Conservation (phyloP, 2,888 invertebrate species). For the Tetropium fuscum region DNA sequence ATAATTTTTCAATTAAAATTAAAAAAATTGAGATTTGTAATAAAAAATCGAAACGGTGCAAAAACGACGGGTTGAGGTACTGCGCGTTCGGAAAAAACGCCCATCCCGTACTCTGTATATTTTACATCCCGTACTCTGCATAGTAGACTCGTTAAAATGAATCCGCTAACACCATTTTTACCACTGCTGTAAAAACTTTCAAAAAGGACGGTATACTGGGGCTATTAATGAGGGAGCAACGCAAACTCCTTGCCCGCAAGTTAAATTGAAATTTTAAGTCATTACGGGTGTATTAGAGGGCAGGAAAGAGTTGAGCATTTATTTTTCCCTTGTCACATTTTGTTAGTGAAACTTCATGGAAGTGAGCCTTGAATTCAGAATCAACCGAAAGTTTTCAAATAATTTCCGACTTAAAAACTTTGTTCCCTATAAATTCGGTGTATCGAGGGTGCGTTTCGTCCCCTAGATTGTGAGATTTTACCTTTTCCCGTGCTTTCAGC, state of each 20-base stretch:
- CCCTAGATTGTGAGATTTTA: constrained; percentile 16
- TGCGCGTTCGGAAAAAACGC: no score
- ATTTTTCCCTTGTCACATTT: constrained; percentile 27
- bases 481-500: background rate
- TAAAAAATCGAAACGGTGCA: no score
- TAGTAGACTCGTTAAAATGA: no score
- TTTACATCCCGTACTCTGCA: no score
- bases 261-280: constrained; percentile 23
- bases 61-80: no score
- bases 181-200: no score
- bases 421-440: constrained; percentile 27
- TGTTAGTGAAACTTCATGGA: constrained; percentile 28
- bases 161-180: no score
- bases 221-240: no score
- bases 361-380: constrained; percentile 26
- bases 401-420: constrained; percentile 27
- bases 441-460: constrained; percentile 23
- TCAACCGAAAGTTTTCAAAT: constrained; percentile 30
- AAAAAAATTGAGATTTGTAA: no score
- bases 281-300: constrained; percentile 21
- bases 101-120: no score
- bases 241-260: background rate
- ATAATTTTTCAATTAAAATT: no score
- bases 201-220: no score
- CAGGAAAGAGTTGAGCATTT: constrained; percentile 14